Evolutionary conservation across 2,888 invertebrate genomes (phyloP).

Genomic region (Phlogophora meticulosa): DNA sequence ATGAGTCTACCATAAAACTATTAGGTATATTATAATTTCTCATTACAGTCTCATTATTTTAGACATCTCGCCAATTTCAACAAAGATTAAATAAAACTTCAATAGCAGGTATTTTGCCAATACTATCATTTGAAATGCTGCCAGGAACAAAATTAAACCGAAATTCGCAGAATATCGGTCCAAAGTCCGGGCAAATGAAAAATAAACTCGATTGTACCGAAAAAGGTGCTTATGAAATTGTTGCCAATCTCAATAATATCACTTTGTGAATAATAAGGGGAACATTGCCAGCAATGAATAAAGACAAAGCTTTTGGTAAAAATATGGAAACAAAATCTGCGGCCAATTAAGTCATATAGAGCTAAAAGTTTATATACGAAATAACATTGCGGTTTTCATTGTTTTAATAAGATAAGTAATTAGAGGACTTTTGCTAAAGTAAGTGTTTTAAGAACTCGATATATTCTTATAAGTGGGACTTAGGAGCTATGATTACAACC

Average conservation of each 20-base stretch:
- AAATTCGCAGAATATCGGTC: constrained; percentile 67
- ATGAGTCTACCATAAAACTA: neutral
- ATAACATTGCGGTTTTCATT: constrained; percentile 13
- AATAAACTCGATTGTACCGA: constrained; percentile 72
- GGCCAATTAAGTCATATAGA: constrained; percentile 19
- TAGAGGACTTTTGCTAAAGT: neutral
- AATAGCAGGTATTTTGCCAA: constrained; percentile 56
- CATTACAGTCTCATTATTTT: constrained; percentile 17
- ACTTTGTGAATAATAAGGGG: constrained; percentile 42
- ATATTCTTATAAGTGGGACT: neutral
- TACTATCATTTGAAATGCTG: constrained; percentile 67
- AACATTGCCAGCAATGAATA: constrained; percentile 44
- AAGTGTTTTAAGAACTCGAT: neutral
- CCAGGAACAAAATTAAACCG: constrained; percentile 69
- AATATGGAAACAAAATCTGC: constrained; percentile 13
- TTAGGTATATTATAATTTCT: constrained; percentile 9
- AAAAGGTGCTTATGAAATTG: constrained; percentile 64
- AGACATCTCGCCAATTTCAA: constrained; percentile 24
- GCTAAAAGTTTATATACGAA: constrained; percentile 10
- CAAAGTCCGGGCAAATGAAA: constrained; percentile 69
- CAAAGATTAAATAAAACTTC: constrained; percentile 47
- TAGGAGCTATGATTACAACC: too few species aligned
- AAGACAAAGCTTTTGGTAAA: constrained; percentile 41
- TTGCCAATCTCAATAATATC: constrained; percentile 49
- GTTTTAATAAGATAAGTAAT: constrained; percentile 6